Evolutionary conservation across 30 jellyfish, hydroid and myxozoan species (phyloP), one percentile per base, ranked within the genome.

Genomic region (Aurelia sp.): DNA sequence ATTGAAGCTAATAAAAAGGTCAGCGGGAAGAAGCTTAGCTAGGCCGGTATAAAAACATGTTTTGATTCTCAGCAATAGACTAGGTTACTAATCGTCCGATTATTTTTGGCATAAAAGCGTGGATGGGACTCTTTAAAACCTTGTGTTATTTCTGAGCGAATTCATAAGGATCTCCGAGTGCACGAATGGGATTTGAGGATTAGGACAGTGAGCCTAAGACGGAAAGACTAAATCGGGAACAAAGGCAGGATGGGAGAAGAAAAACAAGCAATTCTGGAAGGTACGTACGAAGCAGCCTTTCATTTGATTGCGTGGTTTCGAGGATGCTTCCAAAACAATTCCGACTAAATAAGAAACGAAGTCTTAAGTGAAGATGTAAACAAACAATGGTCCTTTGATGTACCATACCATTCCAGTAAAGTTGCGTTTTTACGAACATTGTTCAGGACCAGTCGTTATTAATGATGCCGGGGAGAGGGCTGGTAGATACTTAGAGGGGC

Each of bases 21-120:
- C 86, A 82, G 92, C 92, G 62, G 86, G 86, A 59, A 58, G 74
- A 41, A 62, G 86, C 77, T 55, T 70, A 82, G n/a, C 47, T 31
- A 23, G 67, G 80, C 86, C 74, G 53, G 86, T 82, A 70, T 67
- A 61, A 73, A 82, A 82, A 82, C 86, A 82, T 82, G 86, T 82
- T 71, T 82, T 82, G 82, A 82, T 64, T 55, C 18, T 31, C 51
- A 61, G 82, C 86, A 10, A 20, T 47, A 35, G 84, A 58, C 72
- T 30, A 44, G 33, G 51, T 18, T 16, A 21, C 47, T 66, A 66
- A 79, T 79, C 81, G 67, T 23, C 37, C 68, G 80, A 79, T 79
- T 79, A 64, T 47, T 11, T 65, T 63, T 23, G 18, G 55, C 13
- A 51, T 63, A 67, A 68, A 66, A 66, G 73, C 84, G 44, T 59